Percentiles rank a stretch among this genome's conserved stretches.
These are phyloP conservation scores for Coreoperca whiteheadi DNA, from an alignment of 2,113 vertebrate genomes.

Conservation along the genomic window DNA sequence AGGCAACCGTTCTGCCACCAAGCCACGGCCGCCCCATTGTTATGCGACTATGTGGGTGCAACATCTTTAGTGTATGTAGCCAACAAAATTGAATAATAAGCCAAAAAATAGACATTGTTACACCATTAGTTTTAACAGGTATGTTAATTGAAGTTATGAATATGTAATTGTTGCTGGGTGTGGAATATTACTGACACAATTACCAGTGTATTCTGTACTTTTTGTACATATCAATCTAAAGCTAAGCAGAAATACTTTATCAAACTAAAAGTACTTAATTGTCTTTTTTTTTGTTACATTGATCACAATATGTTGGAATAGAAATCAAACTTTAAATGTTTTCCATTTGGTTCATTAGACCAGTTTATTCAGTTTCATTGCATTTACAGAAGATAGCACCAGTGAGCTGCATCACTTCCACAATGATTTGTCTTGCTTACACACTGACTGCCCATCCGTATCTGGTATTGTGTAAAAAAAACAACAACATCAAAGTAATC, in stretches of 20 bases:
- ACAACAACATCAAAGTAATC: not conserved
- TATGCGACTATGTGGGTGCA: not conserved
- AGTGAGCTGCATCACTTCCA: slow-evolving; percentile 10
- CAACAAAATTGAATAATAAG: not conserved
- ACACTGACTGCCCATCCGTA: not conserved
- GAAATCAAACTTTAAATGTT: not conserved
- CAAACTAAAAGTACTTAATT: not conserved
- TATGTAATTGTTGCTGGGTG: not conserved
- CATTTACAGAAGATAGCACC: slow-evolving; percentile 44
- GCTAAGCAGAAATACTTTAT: not conserved
- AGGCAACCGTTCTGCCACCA: no score
- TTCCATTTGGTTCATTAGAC: not conserved
- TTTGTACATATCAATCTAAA: not conserved
- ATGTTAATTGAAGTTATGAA: not conserved
- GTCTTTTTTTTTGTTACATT: not conserved
- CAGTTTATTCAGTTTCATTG: not conserved
- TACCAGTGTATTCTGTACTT: not conserved
- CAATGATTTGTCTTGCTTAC: not conserved
- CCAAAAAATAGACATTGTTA: not conserved
- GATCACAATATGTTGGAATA: not conserved
- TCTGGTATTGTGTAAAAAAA: not conserved
- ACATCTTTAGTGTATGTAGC: not conserved
- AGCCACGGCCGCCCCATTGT: no score
- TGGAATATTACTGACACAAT: not conserved
- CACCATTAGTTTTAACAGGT: not conserved